These are phyloP conservation scores for Aporrectodea caliginosa DNA, from an alignment of 1,140 invertebrate genomes.

Conservation along the genomic window DNA sequence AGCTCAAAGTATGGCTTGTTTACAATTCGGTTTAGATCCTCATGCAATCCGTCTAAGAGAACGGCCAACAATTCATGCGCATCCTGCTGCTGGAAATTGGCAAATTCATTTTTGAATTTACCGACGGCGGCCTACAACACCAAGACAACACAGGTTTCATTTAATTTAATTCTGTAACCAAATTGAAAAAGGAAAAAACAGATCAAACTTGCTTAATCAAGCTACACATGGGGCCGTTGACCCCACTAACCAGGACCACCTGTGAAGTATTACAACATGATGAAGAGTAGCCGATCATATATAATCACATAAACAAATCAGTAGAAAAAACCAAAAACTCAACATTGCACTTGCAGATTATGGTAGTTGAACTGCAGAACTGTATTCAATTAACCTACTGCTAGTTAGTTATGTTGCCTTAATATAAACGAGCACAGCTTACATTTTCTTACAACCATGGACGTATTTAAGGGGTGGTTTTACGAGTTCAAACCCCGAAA, in stretches of 20 bases:
- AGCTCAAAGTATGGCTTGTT: constrained; percentile 65
- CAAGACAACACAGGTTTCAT: constrained; percentile 4
- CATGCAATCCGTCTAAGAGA: constrained; percentile 64
- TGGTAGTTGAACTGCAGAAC: background rate
- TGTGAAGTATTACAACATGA: background rate
- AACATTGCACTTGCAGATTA: too few relatives aligned
- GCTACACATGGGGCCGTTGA: background rate
- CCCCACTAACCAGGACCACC: background rate
- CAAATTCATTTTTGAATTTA: constrained; percentile 62
- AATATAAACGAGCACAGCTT: background rate
- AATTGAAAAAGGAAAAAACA: too few relatives aligned
- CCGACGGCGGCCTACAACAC: constrained; percentile 59
- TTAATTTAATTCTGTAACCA: background rate
- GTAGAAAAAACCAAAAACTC: background rate
- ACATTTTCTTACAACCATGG: too few relatives aligned
- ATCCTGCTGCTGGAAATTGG: constrained; percentile 62
- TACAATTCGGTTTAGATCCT: constrained; percentile 65
- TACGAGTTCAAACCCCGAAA: too few relatives aligned
- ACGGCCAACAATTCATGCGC: constrained; percentile 65
- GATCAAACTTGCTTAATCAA: too few relatives aligned
- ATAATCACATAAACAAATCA: background rate
- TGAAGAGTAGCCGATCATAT: background rate
- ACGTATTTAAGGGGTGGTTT: too few relatives aligned
- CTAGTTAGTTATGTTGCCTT: background rate
- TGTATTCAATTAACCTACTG: background rate